Percentiles rank a stretch among this genome's conserved stretches.
These are phyloP conservation scores for Strigamia crassipes DNA, from an alignment of 2,888 invertebrate species.

Conservation along the genomic window DNA sequence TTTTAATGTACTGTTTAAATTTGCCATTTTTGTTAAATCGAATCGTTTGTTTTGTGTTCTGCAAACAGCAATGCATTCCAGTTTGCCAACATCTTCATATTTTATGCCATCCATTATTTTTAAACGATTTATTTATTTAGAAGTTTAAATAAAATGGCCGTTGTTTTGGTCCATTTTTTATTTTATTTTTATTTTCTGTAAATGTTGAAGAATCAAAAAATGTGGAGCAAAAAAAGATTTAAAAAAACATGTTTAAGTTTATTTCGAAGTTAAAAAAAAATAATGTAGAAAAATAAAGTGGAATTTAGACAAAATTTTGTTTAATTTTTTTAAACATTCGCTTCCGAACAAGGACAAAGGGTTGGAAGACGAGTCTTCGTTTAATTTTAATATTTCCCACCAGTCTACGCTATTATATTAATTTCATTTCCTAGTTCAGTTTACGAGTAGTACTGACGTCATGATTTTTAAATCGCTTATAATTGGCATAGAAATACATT, in stretches of 20 bases:
- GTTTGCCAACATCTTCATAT: slow-evolving; percentile 12
- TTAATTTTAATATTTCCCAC: not conserved
- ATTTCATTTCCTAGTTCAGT: not conserved
- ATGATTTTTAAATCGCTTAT: not conserved
- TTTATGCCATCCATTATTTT: slow-evolving; percentile 28
- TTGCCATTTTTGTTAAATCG: not conserved
- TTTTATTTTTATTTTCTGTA: not conserved
- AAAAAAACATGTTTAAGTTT: not conserved
- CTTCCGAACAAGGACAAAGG: not conserved
- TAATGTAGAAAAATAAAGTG: not conserved
- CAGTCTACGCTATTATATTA: not conserved
- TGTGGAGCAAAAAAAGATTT: not conserved
- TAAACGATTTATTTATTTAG: not conserved
- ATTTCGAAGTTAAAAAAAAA: not conserved
- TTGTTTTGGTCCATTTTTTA: not conserved
- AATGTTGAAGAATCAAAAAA: not conserved
- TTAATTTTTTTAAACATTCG: not conserved
- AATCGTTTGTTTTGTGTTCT: not conserved
- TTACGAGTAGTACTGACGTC: too few species aligned
- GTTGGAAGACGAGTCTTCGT: not conserved
- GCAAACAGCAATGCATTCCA: slow-evolving; percentile 27
- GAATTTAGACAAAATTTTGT: not conserved
- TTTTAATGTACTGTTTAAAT: not conserved
- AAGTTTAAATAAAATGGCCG: not conserved
- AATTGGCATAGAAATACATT: not conserved